Evolutionary conservation across 1,140 invertebrate species (phyloP).

Genomic region (Reticulitermes speratus): DNA sequence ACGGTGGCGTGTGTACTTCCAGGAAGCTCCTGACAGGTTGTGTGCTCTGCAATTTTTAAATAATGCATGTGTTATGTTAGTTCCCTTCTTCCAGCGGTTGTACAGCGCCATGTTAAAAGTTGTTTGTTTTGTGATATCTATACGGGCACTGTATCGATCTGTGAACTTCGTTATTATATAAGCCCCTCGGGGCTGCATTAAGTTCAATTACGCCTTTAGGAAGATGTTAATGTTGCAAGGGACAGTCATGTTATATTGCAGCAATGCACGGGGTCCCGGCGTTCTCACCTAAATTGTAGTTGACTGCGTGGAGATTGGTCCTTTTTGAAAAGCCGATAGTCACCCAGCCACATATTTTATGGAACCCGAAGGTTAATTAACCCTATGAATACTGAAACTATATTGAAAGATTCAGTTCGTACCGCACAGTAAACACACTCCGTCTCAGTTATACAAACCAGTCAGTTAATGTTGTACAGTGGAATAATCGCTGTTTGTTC

Average conservation of each 20-base stretch:
- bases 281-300: too few relatives aligned
- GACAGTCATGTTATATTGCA: not conserved
- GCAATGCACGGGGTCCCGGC: too few relatives aligned
- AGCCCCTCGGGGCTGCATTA: conserved; percentile 6
- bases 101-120: not conserved
- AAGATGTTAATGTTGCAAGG: conserved; percentile 11
- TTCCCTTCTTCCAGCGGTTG: not conserved
- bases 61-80: not conserved
- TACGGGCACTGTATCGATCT: not conserved
- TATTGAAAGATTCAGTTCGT: too few relatives aligned
- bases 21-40: not conserved
- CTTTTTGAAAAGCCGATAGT: too few relatives aligned
- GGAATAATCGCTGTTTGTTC: too few relatives aligned
- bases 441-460: too few relatives aligned
- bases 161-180: not conserved
- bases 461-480: too few relatives aligned
- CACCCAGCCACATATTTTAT: too few relatives aligned
- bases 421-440: too few relatives aligned
- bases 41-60: not conserved
- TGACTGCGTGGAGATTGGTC: too few relatives aligned
- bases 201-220: not conserved
- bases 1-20: not conserved
- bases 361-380: too few relatives aligned
- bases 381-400: too few relatives aligned
- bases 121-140: not conserved